Base-by-base conservation (phyloP, 2,888 invertebrate genomes). In the Phortica okadai region DNA sequence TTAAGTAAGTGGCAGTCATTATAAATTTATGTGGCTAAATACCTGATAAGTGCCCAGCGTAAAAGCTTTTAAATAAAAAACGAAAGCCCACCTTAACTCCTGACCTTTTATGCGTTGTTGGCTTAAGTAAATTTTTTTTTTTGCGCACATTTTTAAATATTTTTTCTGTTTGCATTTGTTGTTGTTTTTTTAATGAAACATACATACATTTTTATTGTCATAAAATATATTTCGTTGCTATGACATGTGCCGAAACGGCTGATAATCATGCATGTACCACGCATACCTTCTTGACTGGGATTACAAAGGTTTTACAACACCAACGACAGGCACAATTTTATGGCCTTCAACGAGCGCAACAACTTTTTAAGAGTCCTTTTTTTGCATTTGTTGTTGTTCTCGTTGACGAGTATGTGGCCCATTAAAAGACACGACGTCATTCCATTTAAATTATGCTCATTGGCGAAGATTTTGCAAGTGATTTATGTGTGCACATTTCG, bases 1-100 rank as follows among this genome's bases (percentile, higher is more conserved):
- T 50, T 14, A 50, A 50, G 10, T 50, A 50, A 50, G 50, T 50
- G 8, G 10, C 8, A 11, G 50, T 14, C 21, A 62, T 62, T 62
- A 62, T 62, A 62, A 4, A 21, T 62, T 25, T 62, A 62, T 25
- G 62, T 21, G 25, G 4, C 62, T 62, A 62, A 62, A 62, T 62
- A 25, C 62, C 25, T 62, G 62, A 62, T 25, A 25, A 14, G 62
- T 8, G 21, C 50, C 14, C 50, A 1, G 8, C 50, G 50, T 14
- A 50, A 50, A 8, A 50, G 50, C 50, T 50, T 50, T 50, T 11
- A 50, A 50, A 50, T 50, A 6, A 11, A 11, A 50, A 21, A 21
- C 0, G 21, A 21, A 50, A 50, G 8, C 14, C 50, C 50, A 50
- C 50, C 8, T 50, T 8, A 3, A 50, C 50, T 50, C 14, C 14